Conservation (phyloP, 1,140 invertebrate genomes). For the Tetraneura akinire region DNA sequence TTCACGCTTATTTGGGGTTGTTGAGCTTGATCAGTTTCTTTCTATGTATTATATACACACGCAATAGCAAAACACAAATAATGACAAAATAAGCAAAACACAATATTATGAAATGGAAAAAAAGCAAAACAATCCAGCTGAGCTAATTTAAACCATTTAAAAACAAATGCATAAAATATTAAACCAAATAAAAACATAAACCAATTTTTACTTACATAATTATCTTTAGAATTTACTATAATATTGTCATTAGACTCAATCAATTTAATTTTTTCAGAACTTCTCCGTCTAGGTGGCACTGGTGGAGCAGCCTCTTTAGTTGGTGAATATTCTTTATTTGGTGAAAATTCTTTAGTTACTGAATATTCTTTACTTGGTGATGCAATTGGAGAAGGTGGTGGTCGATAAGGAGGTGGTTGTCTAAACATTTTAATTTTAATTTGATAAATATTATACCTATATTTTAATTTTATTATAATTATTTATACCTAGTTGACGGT, state of each 20-base stretch:
- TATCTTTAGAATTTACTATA: constrained; percentile 43
- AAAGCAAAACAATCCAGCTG: constrained; percentile 21
- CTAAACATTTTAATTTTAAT: constrained; percentile 57
- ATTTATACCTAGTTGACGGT: constrained; percentile 54
- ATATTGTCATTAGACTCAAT: constrained; percentile 61
- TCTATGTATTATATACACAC: constrained; percentile 28
- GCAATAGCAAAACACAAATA: constrained; percentile 50
- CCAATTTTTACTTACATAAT: constrained; percentile 50
- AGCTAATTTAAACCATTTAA: constrained; percentile 1
- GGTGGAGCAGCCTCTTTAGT: constrained; percentile 59
- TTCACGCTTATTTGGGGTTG: constrained; percentile 75
- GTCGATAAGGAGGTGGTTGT: constrained; percentile 69
- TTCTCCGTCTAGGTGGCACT: constrained; percentile 64
- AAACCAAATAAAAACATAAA: not conserved
- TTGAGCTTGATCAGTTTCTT: constrained; percentile 58
- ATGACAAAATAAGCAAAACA: constrained; percentile 36
- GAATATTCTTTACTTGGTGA: constrained; percentile 47
- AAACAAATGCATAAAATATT: constrained; percentile 14
- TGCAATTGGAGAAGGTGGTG: constrained; percentile 56
- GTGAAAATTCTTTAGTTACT: constrained; percentile 55
- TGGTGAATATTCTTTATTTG: constrained; percentile 57
- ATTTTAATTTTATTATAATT: not conserved
- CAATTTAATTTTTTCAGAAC: constrained; percentile 61
- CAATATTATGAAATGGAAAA: not conserved
- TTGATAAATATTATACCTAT: not conserved